phyloP scores from a whole-genome alignment of 2,888 invertebrate genomes.

The Disparrhopalites patrizii region DNA sequence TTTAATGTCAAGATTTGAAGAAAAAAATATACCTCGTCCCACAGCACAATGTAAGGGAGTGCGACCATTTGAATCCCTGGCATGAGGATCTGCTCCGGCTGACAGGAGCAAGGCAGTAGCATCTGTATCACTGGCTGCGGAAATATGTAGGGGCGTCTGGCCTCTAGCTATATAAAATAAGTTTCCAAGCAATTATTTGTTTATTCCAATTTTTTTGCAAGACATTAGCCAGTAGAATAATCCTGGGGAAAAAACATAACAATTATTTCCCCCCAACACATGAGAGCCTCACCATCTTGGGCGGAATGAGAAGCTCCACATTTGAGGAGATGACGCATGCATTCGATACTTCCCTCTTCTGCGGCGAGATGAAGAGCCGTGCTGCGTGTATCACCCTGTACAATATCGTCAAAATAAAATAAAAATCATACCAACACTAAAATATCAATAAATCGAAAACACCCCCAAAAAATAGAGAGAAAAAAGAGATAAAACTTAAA shows the following conservation, averaged over 20 bases:
- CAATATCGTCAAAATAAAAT: too few species aligned
- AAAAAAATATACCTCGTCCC: slow-evolving; percentile 62
- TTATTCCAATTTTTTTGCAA: background rate
- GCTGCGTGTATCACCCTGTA: slow-evolving; percentile 38
- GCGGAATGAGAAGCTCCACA: slow-evolving; percentile 73
- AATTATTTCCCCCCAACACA: too few species aligned
- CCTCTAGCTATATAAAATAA: slow-evolving; percentile 27
- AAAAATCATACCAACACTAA: background rate
- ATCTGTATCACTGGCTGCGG: slow-evolving; percentile 67
- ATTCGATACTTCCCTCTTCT: slow-evolving; percentile 67
- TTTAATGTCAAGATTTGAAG: background rate
- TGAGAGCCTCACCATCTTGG: slow-evolving; percentile 61
- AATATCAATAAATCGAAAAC: background rate
- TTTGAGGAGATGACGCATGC: slow-evolving; percentile 67
- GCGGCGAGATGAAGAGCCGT: slow-evolving; percentile 84
- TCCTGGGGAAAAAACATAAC: background rate
- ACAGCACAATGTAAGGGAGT: slow-evolving; percentile 79
- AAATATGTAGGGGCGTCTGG: slow-evolving; percentile 45
- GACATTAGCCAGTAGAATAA: background rate
- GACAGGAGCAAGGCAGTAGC: slow-evolving; percentile 67
- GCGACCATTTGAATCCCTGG: slow-evolving; percentile 68
- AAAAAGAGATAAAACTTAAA: too few species aligned
- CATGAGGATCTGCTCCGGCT: slow-evolving; percentile 63
- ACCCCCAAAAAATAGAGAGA: background rate
- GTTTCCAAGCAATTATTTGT: background rate